Evolutionary conservation across 2,797 vertebrate genomes (phyloP), one percentile per base, ranked within the genome.

Genomic region (Hybognathus amarus): DNA sequence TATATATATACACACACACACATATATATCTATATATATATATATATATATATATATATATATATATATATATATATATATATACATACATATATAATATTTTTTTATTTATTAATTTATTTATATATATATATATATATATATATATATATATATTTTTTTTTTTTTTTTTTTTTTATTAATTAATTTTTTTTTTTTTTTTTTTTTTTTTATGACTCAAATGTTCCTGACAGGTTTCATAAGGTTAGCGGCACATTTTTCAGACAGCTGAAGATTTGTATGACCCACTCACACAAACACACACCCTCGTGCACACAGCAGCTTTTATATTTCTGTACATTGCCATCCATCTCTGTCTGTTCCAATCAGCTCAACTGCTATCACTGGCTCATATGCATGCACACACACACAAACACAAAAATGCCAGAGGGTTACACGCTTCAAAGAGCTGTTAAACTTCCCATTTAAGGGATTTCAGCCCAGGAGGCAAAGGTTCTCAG

Each of bases 321-420:
- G 70, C 69, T 74, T 74, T 74, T 64, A 82, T 82, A 74, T 74
- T 59, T 66, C 45, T 52, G 56, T 64, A 50, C 80, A 74, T 52
- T 45, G 42, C 80, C 80, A 82, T 82, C 56, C 56, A 82, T 82
- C 80, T 82, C 69, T 82, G 80, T 82, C 80, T 27, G 24, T 63
- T 64, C 22, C 69, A 38, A 74, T 76, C 47, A 61, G 63, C 78
- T 73, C 70, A 85, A 54, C 71, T 56, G 36, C 71, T 61, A 68
- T 77, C 36, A 20, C 79, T 56, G 42, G 47, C 74, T 69, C 47
- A 56, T 66, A 66, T 67, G 22, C 52, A 9, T 13, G 15, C 42
- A 18, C 63, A 12, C 61, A 45, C 64, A 54, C 79, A 45, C 79
- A 22, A 50, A 56, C 24, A 80, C 38, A 81, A 24, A 73, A n/a